phyloP scores from a whole-genome alignment of 2,113 vertebrate species.

The Nothocercus nigrocapillus region DNA sequence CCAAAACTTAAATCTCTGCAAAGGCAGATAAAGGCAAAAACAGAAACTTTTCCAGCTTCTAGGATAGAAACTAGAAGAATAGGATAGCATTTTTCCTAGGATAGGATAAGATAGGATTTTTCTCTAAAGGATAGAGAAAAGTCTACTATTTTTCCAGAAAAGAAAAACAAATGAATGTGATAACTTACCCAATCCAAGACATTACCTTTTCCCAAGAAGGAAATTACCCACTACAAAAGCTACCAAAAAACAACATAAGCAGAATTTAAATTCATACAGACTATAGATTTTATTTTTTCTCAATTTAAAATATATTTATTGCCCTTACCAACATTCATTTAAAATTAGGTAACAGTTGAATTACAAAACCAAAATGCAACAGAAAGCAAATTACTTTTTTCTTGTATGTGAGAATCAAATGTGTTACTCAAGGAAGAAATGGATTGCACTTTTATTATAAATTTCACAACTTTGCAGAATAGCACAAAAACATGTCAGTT shows the following conservation, averaged over 20 bases:
- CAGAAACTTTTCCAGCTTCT: not conserved
- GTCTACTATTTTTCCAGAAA: not conserved
- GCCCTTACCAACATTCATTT: not conserved
- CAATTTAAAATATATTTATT: not conserved
- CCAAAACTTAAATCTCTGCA: not conserved
- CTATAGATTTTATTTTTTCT: not conserved
- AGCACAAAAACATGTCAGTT: not conserved
- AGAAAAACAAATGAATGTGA: not conserved
- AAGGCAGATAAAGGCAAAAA: not conserved
- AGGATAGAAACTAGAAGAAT: no score
- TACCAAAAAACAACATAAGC: not conserved
- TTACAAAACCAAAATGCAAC: not conserved
- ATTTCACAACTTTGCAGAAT: not conserved
- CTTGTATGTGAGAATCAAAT: not conserved
- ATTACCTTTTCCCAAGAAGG: not conserved
- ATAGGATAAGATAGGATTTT: no score
- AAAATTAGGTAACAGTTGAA: not conserved
- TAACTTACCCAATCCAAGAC: not conserved
- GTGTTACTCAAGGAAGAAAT: not conserved
- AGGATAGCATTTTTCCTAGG: no score
- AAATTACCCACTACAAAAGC: not conserved
- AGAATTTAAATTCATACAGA: not conserved
- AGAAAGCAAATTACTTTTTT: not conserved
- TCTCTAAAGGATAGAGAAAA: not conserved
- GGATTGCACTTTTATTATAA: slow-evolving; percentile 32